These are phyloP conservation scores for Muscina levida DNA, from an alignment of 2,888 invertebrate genomes.

Conservation along the genomic window DNA sequence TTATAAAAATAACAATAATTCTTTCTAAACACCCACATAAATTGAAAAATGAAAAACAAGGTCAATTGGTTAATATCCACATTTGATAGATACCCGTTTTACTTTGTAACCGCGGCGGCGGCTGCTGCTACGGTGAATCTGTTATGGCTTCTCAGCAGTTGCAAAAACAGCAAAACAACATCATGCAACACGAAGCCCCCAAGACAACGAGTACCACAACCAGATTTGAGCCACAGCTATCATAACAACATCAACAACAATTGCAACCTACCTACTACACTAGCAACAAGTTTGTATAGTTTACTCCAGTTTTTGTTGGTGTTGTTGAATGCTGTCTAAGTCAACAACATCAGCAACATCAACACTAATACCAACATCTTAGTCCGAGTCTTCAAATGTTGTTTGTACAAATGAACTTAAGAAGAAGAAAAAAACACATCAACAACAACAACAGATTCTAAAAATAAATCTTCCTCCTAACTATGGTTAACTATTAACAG, in stretches of 20 bases:
- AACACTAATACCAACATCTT: no score
- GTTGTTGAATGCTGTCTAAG: conserved; percentile 20
- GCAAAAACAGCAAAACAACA: background rate
- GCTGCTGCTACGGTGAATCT: background rate
- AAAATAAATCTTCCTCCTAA: conserved; percentile 60
- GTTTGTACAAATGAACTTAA: no score
- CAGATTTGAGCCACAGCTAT: background rate
- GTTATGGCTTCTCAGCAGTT: background rate
- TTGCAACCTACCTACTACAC: conserved; percentile 9
- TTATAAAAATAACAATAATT: conserved; percentile 51
- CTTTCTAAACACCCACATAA: conserved; percentile 63
- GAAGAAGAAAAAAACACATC: no score
- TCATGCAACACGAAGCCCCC: no score
- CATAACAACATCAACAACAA: background rate
- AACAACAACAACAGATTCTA: conserved; percentile 47
- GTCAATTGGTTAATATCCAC: conserved; percentile 58
- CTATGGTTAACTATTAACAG: conserved; percentile 37
- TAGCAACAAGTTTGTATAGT: conserved; percentile 45
- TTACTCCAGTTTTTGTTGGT: conserved; percentile 58
- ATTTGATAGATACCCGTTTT: conserved; percentile 37
- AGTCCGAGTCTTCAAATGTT: no score
- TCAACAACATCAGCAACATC: no score
- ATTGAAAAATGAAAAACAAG: conserved; percentile 61
- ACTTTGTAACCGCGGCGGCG: background rate
- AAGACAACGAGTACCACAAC: no score